Conservation (phyloP, 2,888 invertebrate species). For the Catonia carolina region DNA sequence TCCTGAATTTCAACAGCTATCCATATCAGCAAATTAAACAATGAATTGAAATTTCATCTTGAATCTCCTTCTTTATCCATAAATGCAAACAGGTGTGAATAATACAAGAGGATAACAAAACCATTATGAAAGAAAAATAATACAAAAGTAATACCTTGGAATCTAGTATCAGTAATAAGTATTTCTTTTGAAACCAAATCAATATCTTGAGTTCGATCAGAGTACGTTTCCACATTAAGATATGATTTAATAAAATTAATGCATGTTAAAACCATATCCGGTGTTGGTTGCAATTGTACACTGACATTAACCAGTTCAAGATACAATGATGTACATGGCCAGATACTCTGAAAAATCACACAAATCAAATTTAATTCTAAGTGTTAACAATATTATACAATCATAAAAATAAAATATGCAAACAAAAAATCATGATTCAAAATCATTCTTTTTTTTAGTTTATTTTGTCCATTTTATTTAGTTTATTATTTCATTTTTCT, state of each 20-base stretch:
- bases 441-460: no score
- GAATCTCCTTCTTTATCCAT: no score
- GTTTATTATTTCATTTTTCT: no score
- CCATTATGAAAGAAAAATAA: no score
- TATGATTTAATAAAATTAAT: conserved; percentile 88
- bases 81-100: no score
- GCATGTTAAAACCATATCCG: conserved; percentile 60
- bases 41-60: no score
- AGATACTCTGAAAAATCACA: conserved; percentile 39
- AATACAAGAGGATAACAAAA: no score
- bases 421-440: neutral
- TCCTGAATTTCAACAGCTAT: no score
- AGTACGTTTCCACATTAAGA: conserved; percentile 76
- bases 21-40: no score
- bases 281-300: conserved; percentile 53
- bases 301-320: conserved; percentile 83
- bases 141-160: conserved; percentile 42
- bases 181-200: conserved; percentile 91
- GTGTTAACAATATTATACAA: neutral
- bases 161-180: conserved; percentile 69
- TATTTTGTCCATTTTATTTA: no score
- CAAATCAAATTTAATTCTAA: neutral
- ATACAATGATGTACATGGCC: conserved; percentile 72
- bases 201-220: conserved; percentile 84
- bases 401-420: no score